Percentiles rank a stretch among this genome's conserved stretches.
These are phyloP conservation scores for Cremastinae sp. DNA, from an alignment of 2,888 invertebrate genomes.

Conservation along the genomic window DNA sequence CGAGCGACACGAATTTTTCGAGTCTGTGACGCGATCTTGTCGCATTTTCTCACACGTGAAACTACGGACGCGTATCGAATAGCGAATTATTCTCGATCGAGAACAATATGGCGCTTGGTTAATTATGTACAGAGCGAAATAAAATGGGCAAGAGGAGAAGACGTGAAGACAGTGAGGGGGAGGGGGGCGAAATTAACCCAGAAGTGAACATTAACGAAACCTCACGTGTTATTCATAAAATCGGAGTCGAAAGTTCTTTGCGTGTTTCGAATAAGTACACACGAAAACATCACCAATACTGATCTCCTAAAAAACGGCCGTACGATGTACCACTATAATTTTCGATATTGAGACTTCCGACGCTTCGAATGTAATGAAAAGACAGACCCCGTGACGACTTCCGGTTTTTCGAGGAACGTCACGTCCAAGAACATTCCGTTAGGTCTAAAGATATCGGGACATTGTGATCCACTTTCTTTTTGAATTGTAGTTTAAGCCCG, in stretches of 20 bases:
- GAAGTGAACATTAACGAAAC: constrained; percentile 65
- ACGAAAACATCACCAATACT: constrained; percentile 16
- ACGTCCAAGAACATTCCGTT: constrained; percentile 51
- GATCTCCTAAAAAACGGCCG: constrained; percentile 12
- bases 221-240: constrained; percentile 52
- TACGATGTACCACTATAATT: constrained; percentile 26
- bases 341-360: constrained; percentile 37
- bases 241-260: constrained; percentile 59
- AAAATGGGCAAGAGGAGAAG: background rate
- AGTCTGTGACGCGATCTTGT: constrained; percentile 20
- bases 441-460: constrained; percentile 51
- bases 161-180: constrained; percentile 3
- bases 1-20: constrained; percentile 10
- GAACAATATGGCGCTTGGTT: constrained; percentile 35
- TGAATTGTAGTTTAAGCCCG: constrained; percentile 30
- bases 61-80: constrained; percentile 56
- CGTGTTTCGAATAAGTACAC: constrained; percentile 52
- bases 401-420: constrained; percentile 54
- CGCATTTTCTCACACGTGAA: constrained; percentile 53
- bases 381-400: constrained; percentile 45
- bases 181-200: constrained; percentile 68
- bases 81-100: constrained; percentile 45
- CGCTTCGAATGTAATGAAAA: constrained; percentile 35
- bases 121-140: constrained; percentile 52
- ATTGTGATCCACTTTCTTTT: constrained; percentile 58